phyloP scores from a whole-genome alignment of 2,888 invertebrate genomes.

The Calameuta idolon region DNA sequence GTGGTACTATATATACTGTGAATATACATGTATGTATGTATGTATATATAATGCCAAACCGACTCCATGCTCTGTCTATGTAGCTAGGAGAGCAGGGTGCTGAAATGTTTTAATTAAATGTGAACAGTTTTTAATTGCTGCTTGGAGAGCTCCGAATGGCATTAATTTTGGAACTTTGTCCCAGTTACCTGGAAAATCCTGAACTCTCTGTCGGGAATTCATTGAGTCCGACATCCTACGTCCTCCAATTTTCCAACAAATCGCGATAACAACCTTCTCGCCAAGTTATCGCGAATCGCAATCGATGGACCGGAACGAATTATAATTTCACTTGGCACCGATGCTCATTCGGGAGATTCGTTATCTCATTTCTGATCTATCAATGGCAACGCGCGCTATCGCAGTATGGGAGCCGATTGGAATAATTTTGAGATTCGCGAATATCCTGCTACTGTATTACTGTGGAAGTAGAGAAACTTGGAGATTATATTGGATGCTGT shows the following conservation, averaged over 20 bases:
- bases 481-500: neutral
- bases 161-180: slow-evolving; percentile 50
- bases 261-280: neutral
- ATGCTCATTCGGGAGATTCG: neutral
- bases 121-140: slow-evolving; percentile 56
- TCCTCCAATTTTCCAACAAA: slow-evolving; percentile 24
- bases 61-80: neutral
- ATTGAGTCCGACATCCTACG: slow-evolving; percentile 35
- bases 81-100: neutral
- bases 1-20: neutral
- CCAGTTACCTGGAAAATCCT: slow-evolving; percentile 43
- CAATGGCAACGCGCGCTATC: too few relatives aligned
- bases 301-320: neutral
- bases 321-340: neutral
- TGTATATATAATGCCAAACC: neutral
- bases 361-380: neutral
- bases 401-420: neutral
- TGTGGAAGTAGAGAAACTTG: neutral
- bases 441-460: neutral
- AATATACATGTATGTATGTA: too few relatives aligned
- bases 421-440: neutral
- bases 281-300: neutral
- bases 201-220: slow-evolving; percentile 29
- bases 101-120: slow-evolving; percentile 55
- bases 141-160: slow-evolving; percentile 39